A percentile compares a stretch with the other conserved stretches of the same genome.
Conservation (phyloP, 2,888 invertebrate species). For the Eumerus sabulonum region DNA sequence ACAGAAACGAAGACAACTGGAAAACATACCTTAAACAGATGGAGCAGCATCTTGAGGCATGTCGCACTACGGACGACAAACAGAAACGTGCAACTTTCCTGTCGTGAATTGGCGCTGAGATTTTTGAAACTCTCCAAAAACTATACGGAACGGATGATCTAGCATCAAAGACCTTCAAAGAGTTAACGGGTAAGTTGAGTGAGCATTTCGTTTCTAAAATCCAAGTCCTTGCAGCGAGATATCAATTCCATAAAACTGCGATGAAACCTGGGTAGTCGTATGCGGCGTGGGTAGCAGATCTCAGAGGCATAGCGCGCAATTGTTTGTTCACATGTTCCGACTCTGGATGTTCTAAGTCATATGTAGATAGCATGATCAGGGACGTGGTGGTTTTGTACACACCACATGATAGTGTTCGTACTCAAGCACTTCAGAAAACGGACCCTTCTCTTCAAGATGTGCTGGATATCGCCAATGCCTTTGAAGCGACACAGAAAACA, state of each 20-base stretch:
- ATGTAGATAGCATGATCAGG: conserved; percentile 25
- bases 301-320: conserved; percentile 8
- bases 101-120: conserved; percentile 11
- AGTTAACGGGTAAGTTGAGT: conserved; percentile 2
- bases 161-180: background rate
- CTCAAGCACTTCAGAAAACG: conserved; percentile 37
- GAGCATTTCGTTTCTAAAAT: conserved; percentile 26
- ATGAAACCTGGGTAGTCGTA: conserved; percentile 29
- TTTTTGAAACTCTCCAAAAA: conserved; percentile 19
- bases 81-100: conserved; percentile 14
- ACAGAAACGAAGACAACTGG: conserved; percentile 27
- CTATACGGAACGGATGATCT: conserved; percentile 16
- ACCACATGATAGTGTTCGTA: conserved; percentile 22
- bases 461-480: conserved; percentile 15
- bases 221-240: conserved; percentile 23
- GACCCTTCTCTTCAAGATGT: conserved; percentile 26
- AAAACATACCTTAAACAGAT: conserved; percentile 29
- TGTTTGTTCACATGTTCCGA: conserved; percentile 17
- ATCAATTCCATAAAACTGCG: conserved; percentile 22
- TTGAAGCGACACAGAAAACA: conserved; percentile 26
- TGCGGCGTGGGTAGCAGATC: conserved; percentile 21
- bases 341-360: background rate
- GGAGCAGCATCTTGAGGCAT: conserved; percentile 33
- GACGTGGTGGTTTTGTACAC: conserved; percentile 30
- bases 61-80: conserved; percentile 3